These are phyloP conservation scores for Euphydryas editha DNA, from an alignment of 2,888 invertebrate genomes.

Conservation along the genomic window DNA sequence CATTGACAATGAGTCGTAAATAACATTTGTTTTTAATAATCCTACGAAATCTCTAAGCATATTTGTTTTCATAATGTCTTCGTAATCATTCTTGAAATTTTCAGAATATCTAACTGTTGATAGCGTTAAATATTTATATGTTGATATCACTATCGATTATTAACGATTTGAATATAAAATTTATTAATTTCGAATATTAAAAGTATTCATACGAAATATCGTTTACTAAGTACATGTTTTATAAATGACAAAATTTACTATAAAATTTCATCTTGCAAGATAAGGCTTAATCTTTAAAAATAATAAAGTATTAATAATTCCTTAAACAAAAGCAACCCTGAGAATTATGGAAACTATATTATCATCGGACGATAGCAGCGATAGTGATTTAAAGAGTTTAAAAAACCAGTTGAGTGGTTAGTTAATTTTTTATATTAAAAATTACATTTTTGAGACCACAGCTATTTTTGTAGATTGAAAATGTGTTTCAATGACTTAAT, in stretches of 20 bases:
- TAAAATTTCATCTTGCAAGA: too few relatives aligned
- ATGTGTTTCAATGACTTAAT: too few relatives aligned
- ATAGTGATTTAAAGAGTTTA: constrained; percentile 71
- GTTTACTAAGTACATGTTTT: too few relatives aligned
- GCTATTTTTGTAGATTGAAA: background rate
- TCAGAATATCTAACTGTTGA: background rate
- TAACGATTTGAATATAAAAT: too few relatives aligned
- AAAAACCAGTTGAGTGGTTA: constrained; percentile 71
- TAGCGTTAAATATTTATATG: background rate
- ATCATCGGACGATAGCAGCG: constrained; percentile 74
- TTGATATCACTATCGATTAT: too few relatives aligned
- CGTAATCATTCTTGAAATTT: background rate
- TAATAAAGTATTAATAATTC: too few relatives aligned
- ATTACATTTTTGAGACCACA: background rate
- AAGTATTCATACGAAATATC: too few relatives aligned
- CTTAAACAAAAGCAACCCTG: too few relatives aligned
- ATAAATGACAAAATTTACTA: background rate
- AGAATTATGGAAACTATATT: constrained; percentile 52
- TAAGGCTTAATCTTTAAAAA: too few relatives aligned
- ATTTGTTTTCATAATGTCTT: background rate
- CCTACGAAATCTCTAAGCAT: background rate
- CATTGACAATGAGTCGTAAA: constrained; percentile 1
- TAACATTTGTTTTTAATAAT: background rate
- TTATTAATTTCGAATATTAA: too few relatives aligned
- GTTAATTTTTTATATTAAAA: constrained; percentile 21